phyloP scores from a whole-genome alignment of 1,140 invertebrate species.

The Rhopalosiphum maidis region DNA sequence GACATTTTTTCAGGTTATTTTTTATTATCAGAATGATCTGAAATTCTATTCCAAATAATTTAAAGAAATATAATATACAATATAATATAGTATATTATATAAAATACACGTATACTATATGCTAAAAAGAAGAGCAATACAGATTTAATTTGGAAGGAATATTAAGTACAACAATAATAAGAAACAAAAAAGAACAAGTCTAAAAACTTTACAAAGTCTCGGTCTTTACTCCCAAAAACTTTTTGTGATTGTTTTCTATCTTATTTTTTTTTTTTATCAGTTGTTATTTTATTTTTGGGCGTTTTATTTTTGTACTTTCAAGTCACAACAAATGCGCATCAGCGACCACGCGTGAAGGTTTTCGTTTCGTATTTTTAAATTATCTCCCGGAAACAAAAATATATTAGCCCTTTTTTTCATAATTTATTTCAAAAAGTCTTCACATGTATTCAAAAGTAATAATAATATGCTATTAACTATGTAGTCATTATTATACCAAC shows the following conservation, averaged over 20 bases:
- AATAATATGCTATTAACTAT: background rate
- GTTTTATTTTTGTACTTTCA: background rate
- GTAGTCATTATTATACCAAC: background rate
- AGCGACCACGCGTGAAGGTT: background rate
- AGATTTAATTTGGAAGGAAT: background rate
- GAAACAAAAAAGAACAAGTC: constrained; percentile 23
- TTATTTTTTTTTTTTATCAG: constrained; percentile 28
- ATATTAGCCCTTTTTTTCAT: background rate
- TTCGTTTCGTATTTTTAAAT: background rate
- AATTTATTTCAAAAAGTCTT: background rate
- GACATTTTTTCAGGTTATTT: background rate
- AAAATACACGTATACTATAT: background rate
- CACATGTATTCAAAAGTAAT: background rate
- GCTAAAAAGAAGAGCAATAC: background rate
- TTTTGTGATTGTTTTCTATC: constrained; percentile 43
- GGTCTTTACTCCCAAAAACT: constrained; percentile 33
- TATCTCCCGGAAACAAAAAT: background rate
- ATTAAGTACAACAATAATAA: constrained; percentile 34
- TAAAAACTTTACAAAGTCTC: constrained; percentile 42
- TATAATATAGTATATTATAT: background rate
- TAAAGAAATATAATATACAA: background rate
- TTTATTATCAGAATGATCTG: background rate
- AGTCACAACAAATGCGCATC: background rate
- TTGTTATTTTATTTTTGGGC: constrained; percentile 7
- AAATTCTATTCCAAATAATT: constrained; percentile 19